Base-by-base conservation (phyloP, 2,113 vertebrate species). In the Elephantulus edwardii region DNA sequence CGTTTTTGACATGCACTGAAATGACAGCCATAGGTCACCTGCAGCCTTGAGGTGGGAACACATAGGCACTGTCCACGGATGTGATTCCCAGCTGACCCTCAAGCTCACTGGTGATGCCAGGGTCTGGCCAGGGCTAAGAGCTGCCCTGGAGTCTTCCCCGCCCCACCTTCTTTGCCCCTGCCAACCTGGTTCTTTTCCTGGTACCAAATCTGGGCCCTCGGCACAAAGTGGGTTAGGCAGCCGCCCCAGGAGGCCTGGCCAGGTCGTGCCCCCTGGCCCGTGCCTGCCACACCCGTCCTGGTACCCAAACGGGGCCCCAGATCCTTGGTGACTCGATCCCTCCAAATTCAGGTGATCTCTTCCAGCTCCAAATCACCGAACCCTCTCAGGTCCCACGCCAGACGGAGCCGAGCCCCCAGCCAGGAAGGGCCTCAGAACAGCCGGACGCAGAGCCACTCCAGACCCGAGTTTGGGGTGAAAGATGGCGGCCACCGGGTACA, bases 261-360 rank as follows among this genome's bases (percentile, higher is more conserved):
- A 8, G 95, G 96, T 96, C 95, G 1, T 40, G 95, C 81, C 95
- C 96, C 56, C 66, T 95, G 91, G 91, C 91, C 72, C 3, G 20
- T 24, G 52, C 93, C 86, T 24, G 93, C 93, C 96, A 93, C 88
- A 64, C 95, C 94, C 40, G 50, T 70, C 64, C 87, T 54, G 79
- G 84, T 89, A 44, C 93, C 94, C 92, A 89, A 79, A 93, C 4
- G 0, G 92, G 93, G 95, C 94, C 96, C 94, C 95, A 95, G 92
- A 86, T 90, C 91, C 62, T 84, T 2, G 76, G 96, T 95, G 96
- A 96, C 93, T 94, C 93, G 76, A 96, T 96, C 95, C 95, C 92
- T 96, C 96, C 95, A 96, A 95, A 96, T 96, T 96, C 96, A 94
- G 94, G 93, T 95, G 96, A 96, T 95, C 95, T 94, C 77, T 92